Percentiles rank a stretch among this genome's conserved stretches.
These are phyloP conservation scores for Montifringilla adamsi DNA, from an alignment of 2,113 vertebrate genomes.

Conservation along the genomic window DNA sequence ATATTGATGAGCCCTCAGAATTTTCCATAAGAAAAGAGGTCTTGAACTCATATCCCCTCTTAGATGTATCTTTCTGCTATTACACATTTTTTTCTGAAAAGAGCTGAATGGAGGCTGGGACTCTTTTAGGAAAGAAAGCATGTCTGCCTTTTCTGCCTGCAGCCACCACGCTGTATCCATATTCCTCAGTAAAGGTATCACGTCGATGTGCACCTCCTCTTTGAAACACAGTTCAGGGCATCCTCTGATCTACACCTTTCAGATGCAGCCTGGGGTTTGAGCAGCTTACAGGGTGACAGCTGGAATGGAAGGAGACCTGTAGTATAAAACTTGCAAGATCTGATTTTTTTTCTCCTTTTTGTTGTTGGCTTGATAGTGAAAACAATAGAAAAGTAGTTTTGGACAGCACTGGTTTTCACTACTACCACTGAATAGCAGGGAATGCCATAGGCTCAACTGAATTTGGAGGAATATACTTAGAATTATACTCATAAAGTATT, in stretches of 20 bases:
- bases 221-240: neutral
- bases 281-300: neutral
- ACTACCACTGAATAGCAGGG: neutral
- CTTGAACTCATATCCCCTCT: neutral
- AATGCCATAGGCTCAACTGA: neutral
- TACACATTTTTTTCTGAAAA: neutral
- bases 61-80: neutral
- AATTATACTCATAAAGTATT: neutral
- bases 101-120: neutral
- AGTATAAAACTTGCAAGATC: neutral
- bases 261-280: neutral
- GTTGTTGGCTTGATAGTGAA: neutral
- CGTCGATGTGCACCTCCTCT: accelerated
- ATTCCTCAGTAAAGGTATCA: neutral
- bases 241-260: neutral
- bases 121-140: neutral
- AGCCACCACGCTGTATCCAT: neutral
- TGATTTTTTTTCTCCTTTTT: neutral
- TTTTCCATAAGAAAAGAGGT: neutral
- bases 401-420: neutral
- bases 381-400: neutral
- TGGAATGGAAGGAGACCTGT: neutral
- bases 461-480: neutral
- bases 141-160: neutral
- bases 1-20: neutral